Conservation (phyloP, 2,113 vertebrate genomes). For the Phoenicopterus ruber region DNA sequence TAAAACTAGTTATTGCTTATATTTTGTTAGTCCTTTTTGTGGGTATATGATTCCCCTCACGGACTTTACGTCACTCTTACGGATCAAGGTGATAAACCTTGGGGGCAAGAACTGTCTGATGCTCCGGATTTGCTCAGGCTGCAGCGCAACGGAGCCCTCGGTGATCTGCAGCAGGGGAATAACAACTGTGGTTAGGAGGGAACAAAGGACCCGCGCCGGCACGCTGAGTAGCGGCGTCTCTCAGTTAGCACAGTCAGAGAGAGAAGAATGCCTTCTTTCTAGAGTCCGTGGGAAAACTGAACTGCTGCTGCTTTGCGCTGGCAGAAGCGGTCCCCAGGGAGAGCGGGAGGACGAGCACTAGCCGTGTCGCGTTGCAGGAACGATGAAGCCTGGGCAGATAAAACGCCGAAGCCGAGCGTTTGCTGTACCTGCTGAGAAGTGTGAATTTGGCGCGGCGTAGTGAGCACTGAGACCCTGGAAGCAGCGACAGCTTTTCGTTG, state of each 20-base stretch:
- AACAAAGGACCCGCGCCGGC: background rate
- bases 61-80: background rate
- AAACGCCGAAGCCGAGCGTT: background rate
- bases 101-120: background rate
- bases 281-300: background rate
- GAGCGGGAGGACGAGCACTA: fast-evolving
- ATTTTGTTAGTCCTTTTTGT: background rate
- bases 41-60: background rate
- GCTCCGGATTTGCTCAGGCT: background rate
- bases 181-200: background rate
- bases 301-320: background rate
- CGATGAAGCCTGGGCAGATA: background rate
- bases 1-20: background rate
- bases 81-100: background rate
- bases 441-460: fast-evolving
- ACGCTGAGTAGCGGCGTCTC: background rate
- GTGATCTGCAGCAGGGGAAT: background rate
- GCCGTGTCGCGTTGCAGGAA: fast-evolving
- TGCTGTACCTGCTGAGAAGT: background rate
- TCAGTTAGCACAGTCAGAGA: background rate
- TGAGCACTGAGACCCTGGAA: background rate
- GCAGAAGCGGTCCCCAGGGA: background rate
- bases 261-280: background rate
- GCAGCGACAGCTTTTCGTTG: background rate
- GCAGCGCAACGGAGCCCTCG: background rate